Evolutionary conservation across 2,113 vertebrate species (phyloP), one percentile per base, ranked within the genome.

Genomic region (Microtus montanus): DNA sequence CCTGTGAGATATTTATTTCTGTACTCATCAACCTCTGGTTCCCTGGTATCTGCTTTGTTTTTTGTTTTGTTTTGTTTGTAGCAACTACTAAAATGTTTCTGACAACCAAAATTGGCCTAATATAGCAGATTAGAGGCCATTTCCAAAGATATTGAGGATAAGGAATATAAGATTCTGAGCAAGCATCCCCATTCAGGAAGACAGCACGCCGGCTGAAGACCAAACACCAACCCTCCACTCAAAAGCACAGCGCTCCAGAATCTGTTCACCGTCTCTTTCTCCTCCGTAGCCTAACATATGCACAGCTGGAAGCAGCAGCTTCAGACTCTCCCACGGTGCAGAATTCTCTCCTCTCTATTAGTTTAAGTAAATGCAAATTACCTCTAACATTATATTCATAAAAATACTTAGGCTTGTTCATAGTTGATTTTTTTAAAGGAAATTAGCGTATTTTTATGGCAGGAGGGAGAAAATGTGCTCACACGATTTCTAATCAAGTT

Each of bases 381-480:
- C 54, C n/a, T 41, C 35, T 61, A 41, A 54, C 54, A 83, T 61
- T 82, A 12, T 49, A 68, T 30, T 66, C 82, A 85, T 28, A 84
- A 41, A 84, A 64, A 66, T 66, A 33, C 41, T 12, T 85, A 44
- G 35, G 95, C 96, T 95, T 66, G 96, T 95, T 97, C 89, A 30
- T 93, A 97, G 44, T 20, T 82, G 26, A 2, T 66, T 74, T 83
- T 93, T 93, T 93, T 93, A 94, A 49, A 92, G 80, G 63, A 96
- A 94, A 97, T 96, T 71, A 95, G 61, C 97, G 97, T 97, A 96
- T 97, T 98, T 98, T 98, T 98, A 95, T 94, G 96, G 91, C 96
- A 77, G 88, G 82, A 93, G 88, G 87, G 73, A 94, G 91, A 93
- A 66, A 94, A 94, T 74, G 79, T 93, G 80, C 95, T 97, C 96